Conservation (phyloP, 2,888 invertebrate genomes). For the Tricholauxania praeusta region DNA sequence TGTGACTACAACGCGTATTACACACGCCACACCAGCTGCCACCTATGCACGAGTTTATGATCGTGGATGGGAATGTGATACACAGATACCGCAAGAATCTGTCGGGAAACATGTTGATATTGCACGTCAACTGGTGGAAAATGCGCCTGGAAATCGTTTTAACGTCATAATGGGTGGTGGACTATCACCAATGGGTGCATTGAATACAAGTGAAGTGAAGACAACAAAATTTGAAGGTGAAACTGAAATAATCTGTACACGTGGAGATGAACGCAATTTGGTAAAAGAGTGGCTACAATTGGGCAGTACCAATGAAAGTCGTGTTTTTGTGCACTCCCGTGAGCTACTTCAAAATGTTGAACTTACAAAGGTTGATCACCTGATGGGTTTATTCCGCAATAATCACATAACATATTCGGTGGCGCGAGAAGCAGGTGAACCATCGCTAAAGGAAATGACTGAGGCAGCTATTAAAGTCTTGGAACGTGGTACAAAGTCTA, state of each 20-base stretch:
- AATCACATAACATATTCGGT: slow-evolving; percentile 73
- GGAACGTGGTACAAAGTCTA: slow-evolving; percentile 54
- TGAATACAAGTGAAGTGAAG: slow-evolving; percentile 49
- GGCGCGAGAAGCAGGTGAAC: slow-evolving; percentile 69
- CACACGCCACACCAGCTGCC: slow-evolving; percentile 76
- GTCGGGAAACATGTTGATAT: slow-evolving; percentile 71
- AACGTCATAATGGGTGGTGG: slow-evolving; percentile 77
- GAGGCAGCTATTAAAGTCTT: slow-evolving; percentile 70
- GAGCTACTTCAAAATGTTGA: slow-evolving; percentile 67
- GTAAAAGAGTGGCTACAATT: slow-evolving; percentile 70
- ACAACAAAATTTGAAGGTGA: slow-evolving; percentile 57
- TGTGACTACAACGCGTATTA: slow-evolving; percentile 76
- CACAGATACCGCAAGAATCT: slow-evolving; percentile 59
- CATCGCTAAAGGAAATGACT: slow-evolving; percentile 73
- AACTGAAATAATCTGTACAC: slow-evolving; percentile 65
- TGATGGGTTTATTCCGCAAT: slow-evolving; percentile 71
- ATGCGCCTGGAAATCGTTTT: slow-evolving; percentile 72
- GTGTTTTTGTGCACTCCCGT: slow-evolving; percentile 65
- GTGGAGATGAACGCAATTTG: slow-evolving; percentile 72
- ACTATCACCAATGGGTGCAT: slow-evolving; percentile 68
- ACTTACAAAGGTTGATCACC: slow-evolving; percentile 65
- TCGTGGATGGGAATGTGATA: slow-evolving; percentile 75
- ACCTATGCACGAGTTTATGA: slow-evolving; percentile 71
- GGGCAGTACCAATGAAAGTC: slow-evolving; percentile 58
- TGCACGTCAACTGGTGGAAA: slow-evolving; percentile 74